Evolutionary conservation across 2,797 vertebrate species (phyloP), one percentile per base, ranked within the genome.

Genomic region (Macroramphosus scolopax): DNA sequence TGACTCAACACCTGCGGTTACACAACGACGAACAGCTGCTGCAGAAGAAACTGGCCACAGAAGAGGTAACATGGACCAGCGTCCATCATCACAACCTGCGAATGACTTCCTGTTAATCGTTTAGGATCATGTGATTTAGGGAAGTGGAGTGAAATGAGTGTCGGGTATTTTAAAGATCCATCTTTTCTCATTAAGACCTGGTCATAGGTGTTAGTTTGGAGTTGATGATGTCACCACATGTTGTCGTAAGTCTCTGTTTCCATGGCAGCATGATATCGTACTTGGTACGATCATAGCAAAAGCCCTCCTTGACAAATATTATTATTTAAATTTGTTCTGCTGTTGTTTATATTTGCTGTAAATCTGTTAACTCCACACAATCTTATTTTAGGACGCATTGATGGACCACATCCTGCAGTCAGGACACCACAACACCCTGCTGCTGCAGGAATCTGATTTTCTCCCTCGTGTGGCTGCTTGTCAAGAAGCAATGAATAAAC

Each of bases 1-100:
- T 90, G 81, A 78, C 34, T 51, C 86, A 74, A 40, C 83, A 72
- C 69, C 44, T 54, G 33, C 81, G 51, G 7, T 16, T 89, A 2
- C 75, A 80, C 52, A 70, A 63, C 49, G 86, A 87, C 34, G 72
- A 72, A 51, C 68, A 87, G 65, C 38, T 78, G 29, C 68, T 88
- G 52, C 72, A 61, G 22, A 52, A 88, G 50, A 80, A 81, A 35
- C 35, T 91, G 38, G 48, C 63, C 22, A 50, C 68, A 48, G 67
- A 84, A 3, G 72, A 93, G 91, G 92, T 94, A 63, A 81, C 9
- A 1, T 1, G 35, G 14, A 7, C 24, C 32, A 24, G 18, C 8
- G n/a, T 50, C 58, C 25, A 53, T 8, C 0, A 14, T 40, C 20
- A 43, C 37, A 20, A 31, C 12, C 18, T 40, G n/a, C 18, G 30